Evolutionary conservation across 1,140 invertebrate species (phyloP).

Genomic region (Drosophila kikkawai): DNA sequence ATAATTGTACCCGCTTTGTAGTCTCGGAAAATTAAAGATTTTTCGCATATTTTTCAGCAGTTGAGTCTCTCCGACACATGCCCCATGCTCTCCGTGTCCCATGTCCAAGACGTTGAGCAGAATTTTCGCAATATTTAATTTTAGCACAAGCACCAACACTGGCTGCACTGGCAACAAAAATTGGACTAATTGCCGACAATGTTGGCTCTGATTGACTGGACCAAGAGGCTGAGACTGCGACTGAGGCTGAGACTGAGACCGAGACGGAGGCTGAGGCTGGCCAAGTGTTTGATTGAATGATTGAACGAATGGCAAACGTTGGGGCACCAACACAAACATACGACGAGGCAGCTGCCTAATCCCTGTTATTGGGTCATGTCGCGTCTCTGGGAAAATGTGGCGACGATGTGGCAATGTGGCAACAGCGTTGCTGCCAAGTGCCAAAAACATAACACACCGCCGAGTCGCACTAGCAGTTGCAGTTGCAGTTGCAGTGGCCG

Average conservation of each 20-base stretch:
- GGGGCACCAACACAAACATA: slow-evolving; percentile 40
- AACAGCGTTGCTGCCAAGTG: slow-evolving; percentile 70
- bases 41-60: slow-evolving; percentile 72
- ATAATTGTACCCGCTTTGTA: slow-evolving; percentile 71
- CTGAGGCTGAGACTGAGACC: slow-evolving; percentile 20
- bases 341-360: slow-evolving; percentile 65
- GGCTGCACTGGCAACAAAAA: slow-evolving; percentile 56
- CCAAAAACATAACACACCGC: slow-evolving; percentile 79
- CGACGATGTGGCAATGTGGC: slow-evolving; percentile 74
- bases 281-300: slow-evolving; percentile 75
- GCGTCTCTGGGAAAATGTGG: slow-evolving; percentile 81
- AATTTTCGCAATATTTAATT: slow-evolving; percentile 84
- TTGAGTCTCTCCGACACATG: slow-evolving; percentile 56
- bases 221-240: slow-evolving; percentile 39
- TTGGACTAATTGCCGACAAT: slow-evolving; percentile 82
- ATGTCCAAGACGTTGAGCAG: slow-evolving; percentile 65
- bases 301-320: slow-evolving; percentile 74
- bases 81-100: slow-evolving; percentile 53
- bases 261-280: slow-evolving; percentile 12
- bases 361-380: slow-evolving; percentile 80
- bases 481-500: slow-evolving; percentile 10
- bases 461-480: slow-evolving; percentile 19
- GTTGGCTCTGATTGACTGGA: slow-evolving; percentile 73
- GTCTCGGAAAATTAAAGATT: slow-evolving; percentile 73
- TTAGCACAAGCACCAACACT: slow-evolving; percentile 56